These are phyloP conservation scores for Trypoxylus dichotomus DNA, from an alignment of 1,140 invertebrate species.

Conservation along the genomic window DNA sequence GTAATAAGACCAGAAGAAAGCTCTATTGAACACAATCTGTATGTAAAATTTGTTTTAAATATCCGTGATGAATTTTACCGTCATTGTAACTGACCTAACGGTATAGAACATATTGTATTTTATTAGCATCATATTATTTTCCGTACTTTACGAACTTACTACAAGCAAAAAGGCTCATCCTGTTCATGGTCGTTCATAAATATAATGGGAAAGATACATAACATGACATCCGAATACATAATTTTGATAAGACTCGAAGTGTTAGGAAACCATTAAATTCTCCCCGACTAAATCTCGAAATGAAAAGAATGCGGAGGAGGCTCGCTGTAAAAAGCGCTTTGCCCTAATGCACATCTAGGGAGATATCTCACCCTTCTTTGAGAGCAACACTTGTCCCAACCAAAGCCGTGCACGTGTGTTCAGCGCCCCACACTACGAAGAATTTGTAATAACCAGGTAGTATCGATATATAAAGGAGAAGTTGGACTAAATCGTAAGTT, in stretches of 20 bases:
- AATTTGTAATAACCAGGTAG: conserved; percentile 18
- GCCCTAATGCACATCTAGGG: neutral
- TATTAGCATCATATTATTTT: no score
- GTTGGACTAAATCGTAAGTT: conserved; percentile 2
- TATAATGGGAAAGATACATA: neutral
- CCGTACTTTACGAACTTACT: no score
- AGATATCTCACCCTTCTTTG: neutral
- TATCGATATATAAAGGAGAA: neutral
- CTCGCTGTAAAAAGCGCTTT: neutral
- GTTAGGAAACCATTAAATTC: neutral
- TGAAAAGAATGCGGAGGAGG: neutral
- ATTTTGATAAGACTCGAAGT: neutral
- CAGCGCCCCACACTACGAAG: neutral
- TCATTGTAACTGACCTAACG: no score
- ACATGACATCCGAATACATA: neutral
- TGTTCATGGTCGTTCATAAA: no score
- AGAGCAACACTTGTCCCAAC: neutral
- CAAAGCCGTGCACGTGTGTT: conserved; percentile 4
- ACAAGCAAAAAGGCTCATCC: no score
- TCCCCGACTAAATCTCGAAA: neutral
- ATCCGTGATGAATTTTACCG: no score
- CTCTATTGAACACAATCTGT: no score
- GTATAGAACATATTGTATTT: no score
- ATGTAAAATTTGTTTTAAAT: no score
- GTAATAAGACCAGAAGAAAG: no score